phyloP scores from a whole-genome alignment of 2,888 invertebrate genomes.

The Hesperia comma region DNA sequence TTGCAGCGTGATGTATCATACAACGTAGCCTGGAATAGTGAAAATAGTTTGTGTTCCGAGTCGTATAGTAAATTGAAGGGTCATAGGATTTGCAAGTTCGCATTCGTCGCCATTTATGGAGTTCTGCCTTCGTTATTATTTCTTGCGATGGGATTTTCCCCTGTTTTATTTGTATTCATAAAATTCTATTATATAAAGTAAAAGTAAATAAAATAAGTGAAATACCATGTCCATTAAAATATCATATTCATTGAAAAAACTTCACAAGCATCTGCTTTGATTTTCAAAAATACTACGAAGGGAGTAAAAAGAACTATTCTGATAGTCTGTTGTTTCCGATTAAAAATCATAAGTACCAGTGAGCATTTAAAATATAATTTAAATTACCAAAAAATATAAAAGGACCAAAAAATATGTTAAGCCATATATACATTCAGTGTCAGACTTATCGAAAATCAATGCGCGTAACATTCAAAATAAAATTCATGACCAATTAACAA shows the following conservation, averaged over 20 bases:
- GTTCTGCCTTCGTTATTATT: constrained; percentile 35
- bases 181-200: background rate
- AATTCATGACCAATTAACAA: background rate
- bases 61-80: constrained; percentile 30
- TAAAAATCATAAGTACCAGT: no score
- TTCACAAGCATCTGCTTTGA: no score
- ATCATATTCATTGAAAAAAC: no score
- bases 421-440: no score
- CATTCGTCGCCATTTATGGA: constrained; percentile 30
- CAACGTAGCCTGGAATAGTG: background rate
- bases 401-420: no score
- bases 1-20: constrained; percentile 10
- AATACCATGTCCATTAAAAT: no score
- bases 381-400: no score
- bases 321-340: no score
- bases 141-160: constrained; percentile 28
- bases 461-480: background rate
- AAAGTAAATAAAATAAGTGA: background rate
- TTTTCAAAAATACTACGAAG: no score
- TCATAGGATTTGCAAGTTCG: constrained; percentile 36
- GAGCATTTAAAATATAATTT: no score
- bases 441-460: no score
- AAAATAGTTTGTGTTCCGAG: constrained; percentile 11
- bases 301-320: no score
- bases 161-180: constrained; percentile 39